Evolutionary conservation across 1,140 invertebrate genomes (phyloP).

Genomic region (Drosophila pseudoobscura): DNA sequence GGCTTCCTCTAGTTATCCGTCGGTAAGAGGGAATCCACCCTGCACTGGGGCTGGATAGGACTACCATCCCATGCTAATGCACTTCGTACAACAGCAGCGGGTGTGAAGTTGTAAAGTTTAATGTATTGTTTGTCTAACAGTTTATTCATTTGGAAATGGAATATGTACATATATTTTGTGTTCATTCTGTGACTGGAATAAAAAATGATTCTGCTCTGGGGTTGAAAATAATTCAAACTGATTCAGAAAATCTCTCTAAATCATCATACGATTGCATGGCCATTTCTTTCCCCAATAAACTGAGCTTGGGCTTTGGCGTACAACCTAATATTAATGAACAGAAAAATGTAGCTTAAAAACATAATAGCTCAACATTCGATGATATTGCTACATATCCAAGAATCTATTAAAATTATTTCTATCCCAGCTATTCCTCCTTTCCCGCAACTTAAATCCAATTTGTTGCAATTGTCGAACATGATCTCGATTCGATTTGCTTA

Average conservation of each 20-base stretch:
- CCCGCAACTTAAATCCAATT: constrained; percentile 48
- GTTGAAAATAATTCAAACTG: constrained; percentile 36
- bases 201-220: constrained; percentile 43
- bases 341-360: too few relatives aligned
- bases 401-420: not conserved
- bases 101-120: constrained; percentile 82
- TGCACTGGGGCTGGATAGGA: not conserved
- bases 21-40: constrained; percentile 12
- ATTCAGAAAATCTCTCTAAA: constrained; percentile 19
- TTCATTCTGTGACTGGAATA: constrained; percentile 59
- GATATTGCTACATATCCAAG: not conserved
- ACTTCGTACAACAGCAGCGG: constrained; percentile 59
- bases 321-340: too few relatives aligned
- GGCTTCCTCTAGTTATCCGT: constrained; percentile 7
- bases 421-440: constrained; percentile 3
- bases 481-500: constrained; percentile 51
- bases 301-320: too few relatives aligned
- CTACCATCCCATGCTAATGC: constrained; percentile 49
- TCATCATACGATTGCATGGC: constrained; percentile 31
- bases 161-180: constrained; percentile 22
- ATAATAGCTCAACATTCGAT: too few relatives aligned
- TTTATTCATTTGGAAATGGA: constrained; percentile 79
- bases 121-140: constrained; percentile 81
- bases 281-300: constrained; percentile 7
- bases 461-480: constrained; percentile 28